Conservation (phyloP, 2,113 vertebrate species). For the Zonotrichia leucophrys region DNA sequence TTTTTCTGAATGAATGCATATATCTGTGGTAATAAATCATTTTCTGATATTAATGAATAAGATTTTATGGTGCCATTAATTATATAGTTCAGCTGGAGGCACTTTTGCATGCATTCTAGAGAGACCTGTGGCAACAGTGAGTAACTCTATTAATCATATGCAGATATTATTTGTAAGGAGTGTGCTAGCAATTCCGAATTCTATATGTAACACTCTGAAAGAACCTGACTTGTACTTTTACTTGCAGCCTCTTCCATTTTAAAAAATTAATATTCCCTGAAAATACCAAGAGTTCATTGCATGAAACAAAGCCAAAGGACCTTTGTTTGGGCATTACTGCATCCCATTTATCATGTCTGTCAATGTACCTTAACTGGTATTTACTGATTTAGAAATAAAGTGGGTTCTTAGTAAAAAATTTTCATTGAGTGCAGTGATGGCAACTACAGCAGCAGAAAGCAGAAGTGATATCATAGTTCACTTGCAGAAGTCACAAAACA, state of each 20-base stretch:
- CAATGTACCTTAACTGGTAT: neutral
- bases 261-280: neutral
- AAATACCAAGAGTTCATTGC: neutral
- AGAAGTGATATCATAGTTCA: neutral
- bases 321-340: neutral
- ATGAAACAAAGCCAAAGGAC: neutral
- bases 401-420: neutral
- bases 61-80: constrained; percentile 25
- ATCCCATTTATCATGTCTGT: neutral
- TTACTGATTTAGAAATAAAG: neutral
- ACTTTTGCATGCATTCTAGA: neutral
- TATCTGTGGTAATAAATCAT: neutral
- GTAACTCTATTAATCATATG: neutral
- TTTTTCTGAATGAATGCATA: neutral
- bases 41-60: neutral
- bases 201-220: neutral
- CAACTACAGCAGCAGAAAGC: neutral
- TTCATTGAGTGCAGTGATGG: neutral
- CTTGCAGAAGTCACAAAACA: neutral
- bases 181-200: neutral
- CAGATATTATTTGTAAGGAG: constrained; percentile 1
- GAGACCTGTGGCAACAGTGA: neutral
- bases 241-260: neutral
- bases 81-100: neutral
- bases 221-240: neutral